Evolutionary conservation across 2,113 vertebrate species (phyloP), one percentile per base, ranked within the genome.

Genomic region (Gavialis gangeticus): DNA sequence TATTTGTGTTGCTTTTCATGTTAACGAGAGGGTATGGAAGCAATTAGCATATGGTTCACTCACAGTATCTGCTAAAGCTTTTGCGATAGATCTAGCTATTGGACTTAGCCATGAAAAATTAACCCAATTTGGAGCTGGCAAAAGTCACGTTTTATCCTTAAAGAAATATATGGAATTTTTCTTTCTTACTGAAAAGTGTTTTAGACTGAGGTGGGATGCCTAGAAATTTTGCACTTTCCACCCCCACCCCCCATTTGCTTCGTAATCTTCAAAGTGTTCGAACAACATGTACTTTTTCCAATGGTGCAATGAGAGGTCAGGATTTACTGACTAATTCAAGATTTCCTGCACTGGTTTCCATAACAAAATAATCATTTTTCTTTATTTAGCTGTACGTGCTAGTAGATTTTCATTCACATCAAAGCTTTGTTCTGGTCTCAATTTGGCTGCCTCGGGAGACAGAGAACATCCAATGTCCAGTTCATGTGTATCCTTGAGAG

Each of bases 1-100:
- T 97, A 96, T 96, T 96, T 97, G 94, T 94, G 92, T 93, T 95
- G 95, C 94, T 96, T 95, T 95, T 97, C 96, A 97, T 97, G 96
- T 95, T 89, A 95, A 96, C 5, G 85, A 96, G 96, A 95, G 92
- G 94, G 95, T 94, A 96, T 87, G 94, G 96, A 97, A 97, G 96
- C 96, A 97, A 96, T 97, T 97, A 96, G 96, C 91, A 77, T 95
- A 97, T 91, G 96, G 88, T 95, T 95, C 96, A 96, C 95, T 96
- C 96, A 94, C 96, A 96, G 95, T 84, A 96, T 95, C 96, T 89
- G 58, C 92, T 90, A 87, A 37, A 84, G 94, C 94, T 88, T 95
- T 96, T 96, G 96, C 96, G 96, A 92, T 88, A 88, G 82, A 82
- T 21, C 58, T 12, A 4, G 60, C 16, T 91, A 84, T 64, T 95